These are phyloP conservation scores for Pempheris klunzingeri DNA, from an alignment of 2,797 vertebrate genomes.

Conservation along the genomic window DNA sequence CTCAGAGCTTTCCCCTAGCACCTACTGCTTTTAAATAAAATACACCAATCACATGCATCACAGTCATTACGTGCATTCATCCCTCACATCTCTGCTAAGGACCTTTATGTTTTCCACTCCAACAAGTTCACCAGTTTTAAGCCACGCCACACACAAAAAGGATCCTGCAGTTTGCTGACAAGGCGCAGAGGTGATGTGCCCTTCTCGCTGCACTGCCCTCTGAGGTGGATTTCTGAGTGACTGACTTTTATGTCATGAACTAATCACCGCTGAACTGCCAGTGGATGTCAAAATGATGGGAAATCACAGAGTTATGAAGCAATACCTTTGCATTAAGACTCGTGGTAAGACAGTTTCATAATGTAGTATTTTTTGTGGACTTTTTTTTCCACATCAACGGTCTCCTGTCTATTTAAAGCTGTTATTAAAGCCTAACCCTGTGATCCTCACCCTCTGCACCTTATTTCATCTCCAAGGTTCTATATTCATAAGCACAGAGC, in stretches of 20 bases:
- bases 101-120: conserved; percentile 39
- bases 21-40: conserved; percentile 53
- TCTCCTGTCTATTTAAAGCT: conserved; percentile 34
- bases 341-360: conserved; percentile 44
- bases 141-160: conserved; percentile 25
- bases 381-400: conserved; percentile 37
- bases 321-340: conserved; percentile 35
- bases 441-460: conserved; percentile 44
- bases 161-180: conserved; percentile 40
- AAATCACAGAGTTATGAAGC: conserved; percentile 56
- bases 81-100: conserved; percentile 43
- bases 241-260: conserved; percentile 60
- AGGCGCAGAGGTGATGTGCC: conserved; percentile 43
- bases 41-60: conserved; percentile 35
- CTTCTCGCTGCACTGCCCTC: conserved; percentile 47
- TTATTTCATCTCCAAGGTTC: conserved; percentile 27
- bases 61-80: conserved; percentile 28
- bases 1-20: conserved; percentile 18
- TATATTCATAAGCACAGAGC: background rate
- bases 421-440: conserved; percentile 69
- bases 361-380: conserved; percentile 36
- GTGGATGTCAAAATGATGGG: conserved; percentile 51
- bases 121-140: conserved; percentile 30
- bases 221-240: conserved; percentile 60
- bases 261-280: conserved; percentile 52